phyloP scores from a whole-genome alignment of 2,888 invertebrate genomes.

The Caenorhabditis japonica region DNA sequence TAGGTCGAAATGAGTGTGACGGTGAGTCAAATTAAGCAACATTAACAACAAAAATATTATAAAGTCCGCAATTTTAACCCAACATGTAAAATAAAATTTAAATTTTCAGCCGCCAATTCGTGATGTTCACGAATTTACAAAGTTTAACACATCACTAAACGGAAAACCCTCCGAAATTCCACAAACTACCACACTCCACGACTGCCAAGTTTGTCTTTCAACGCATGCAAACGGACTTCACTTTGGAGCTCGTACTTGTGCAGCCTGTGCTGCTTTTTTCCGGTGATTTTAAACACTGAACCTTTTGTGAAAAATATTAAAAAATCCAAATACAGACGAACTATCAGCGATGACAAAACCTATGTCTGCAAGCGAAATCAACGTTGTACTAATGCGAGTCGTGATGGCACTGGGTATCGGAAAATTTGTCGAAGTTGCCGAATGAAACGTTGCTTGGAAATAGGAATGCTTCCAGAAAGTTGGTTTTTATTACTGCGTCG shows the following conservation, averaged over 20 bases:
- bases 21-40: too few species aligned
- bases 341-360: constrained; percentile 71
- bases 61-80: too few species aligned
- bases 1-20: too few species aligned
- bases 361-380: constrained; percentile 73
- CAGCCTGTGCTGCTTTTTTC: constrained; percentile 75
- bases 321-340: constrained; percentile 68
- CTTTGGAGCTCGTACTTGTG: constrained; percentile 75
- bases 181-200: constrained; percentile 8
- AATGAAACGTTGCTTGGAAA: constrained; percentile 71
- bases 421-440: constrained; percentile 75
- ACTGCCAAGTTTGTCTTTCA: constrained; percentile 67
- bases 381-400: constrained; percentile 67
- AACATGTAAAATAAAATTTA: too few species aligned
- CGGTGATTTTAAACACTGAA: constrained; percentile 12
- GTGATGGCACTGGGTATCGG: constrained; percentile 73
- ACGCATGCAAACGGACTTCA: constrained; percentile 75
- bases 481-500: constrained; percentile 17
- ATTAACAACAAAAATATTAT: too few species aligned
- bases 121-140: constrained; percentile 6
- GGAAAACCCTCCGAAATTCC: constrained; percentile 10
- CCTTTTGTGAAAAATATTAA: background rate
- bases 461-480: constrained; percentile 77
- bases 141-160: constrained; percentile 7
- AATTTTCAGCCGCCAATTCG: constrained; percentile 31